These are phyloP conservation scores for Galleria mellonella DNA, from an alignment of 1,140 invertebrate species.

Conservation along the genomic window DNA sequence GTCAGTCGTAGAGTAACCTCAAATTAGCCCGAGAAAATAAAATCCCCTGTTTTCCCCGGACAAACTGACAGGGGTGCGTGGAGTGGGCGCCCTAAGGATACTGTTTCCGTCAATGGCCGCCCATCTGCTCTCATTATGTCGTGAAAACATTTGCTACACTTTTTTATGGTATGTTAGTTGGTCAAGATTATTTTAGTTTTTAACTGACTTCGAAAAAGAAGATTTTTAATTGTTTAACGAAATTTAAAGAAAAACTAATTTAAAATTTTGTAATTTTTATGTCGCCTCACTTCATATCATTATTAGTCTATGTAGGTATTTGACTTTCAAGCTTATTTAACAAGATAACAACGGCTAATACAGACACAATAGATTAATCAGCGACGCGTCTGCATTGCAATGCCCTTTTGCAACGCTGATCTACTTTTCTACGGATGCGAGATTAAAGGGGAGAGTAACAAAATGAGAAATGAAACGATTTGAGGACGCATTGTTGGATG, in stretches of 20 bases:
- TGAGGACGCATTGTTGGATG: conserved; percentile 69
- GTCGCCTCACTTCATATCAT: too few relatives aligned
- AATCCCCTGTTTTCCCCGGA: conserved; percentile 24
- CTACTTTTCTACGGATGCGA: conserved; percentile 72
- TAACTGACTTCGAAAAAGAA: too few relatives aligned
- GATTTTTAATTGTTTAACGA: too few relatives aligned
- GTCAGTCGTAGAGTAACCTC: conserved; percentile 28
- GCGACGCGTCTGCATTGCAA: conserved; percentile 56
- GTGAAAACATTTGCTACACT: conserved; percentile 16
- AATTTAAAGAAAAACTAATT: too few relatives aligned
- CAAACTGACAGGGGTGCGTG: conserved; percentile 21
- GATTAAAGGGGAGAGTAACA: conserved; percentile 73
- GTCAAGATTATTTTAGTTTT: too few relatives aligned
- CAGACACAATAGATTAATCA: conserved; percentile 65
- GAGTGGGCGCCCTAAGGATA: conserved; percentile 9
- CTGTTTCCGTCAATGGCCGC: conserved; percentile 17
- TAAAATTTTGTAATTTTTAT: too few relatives aligned
- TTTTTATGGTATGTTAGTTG: too few relatives aligned
- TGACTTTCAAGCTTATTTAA: conserved; percentile 10
- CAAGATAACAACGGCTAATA: conserved; percentile 15
- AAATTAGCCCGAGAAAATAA: conserved; percentile 41
- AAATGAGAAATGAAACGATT: conserved; percentile 74
- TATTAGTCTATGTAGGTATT: too few relatives aligned
- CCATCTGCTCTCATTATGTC: conserved; percentile 26
- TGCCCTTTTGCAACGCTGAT: conserved; percentile 68